phyloP scores from a whole-genome alignment of 2,113 vertebrate genomes.

The Ellobius talpinus region DNA sequence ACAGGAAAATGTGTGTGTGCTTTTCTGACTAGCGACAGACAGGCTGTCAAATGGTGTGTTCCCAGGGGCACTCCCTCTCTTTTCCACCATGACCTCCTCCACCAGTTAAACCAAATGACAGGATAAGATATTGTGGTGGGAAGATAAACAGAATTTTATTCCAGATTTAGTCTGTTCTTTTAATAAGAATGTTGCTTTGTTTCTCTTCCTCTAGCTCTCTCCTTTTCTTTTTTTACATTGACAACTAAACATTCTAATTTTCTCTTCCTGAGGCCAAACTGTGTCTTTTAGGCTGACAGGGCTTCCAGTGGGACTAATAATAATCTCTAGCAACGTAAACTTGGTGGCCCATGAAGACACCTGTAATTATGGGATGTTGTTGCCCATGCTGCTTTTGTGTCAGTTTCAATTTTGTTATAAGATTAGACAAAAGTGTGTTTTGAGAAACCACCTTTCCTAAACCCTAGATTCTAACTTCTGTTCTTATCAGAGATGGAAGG shows the following conservation, averaged over 20 bases:
- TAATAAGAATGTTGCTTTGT: conserved; percentile 50
- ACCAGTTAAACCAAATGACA: neutral
- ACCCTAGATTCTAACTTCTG: neutral
- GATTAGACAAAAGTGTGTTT: conserved; percentile 60
- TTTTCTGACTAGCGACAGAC: neutral
- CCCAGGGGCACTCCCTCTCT: neutral
- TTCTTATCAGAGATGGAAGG: conserved; percentile 52
- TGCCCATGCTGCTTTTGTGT: conserved; percentile 25
- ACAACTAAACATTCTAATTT: conserved; percentile 57
- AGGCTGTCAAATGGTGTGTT: neutral
- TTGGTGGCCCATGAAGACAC: conserved; percentile 44
- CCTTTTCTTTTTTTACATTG: conserved; percentile 34
- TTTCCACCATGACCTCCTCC: neutral
- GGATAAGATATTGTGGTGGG: conserved; percentile 42
- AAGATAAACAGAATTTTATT: conserved; percentile 64
- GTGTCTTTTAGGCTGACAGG: conserved; percentile 59
- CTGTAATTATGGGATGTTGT: conserved; percentile 62
- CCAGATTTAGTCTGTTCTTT: conserved; percentile 69
- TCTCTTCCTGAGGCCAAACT: conserved; percentile 59
- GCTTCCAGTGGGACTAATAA: conserved; percentile 61
- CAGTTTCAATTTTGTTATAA: conserved; percentile 63
- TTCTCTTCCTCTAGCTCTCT: neutral
- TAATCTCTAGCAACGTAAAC: conserved; percentile 72
- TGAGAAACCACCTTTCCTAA: conserved; percentile 48
- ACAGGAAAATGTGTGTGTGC: conserved; percentile 63